Percentiles rank a stretch among this genome's conserved stretches.
phyloP scores from a whole-genome alignment of 2,888 invertebrate species.

The Amblyjoppa fuscipennis region DNA sequence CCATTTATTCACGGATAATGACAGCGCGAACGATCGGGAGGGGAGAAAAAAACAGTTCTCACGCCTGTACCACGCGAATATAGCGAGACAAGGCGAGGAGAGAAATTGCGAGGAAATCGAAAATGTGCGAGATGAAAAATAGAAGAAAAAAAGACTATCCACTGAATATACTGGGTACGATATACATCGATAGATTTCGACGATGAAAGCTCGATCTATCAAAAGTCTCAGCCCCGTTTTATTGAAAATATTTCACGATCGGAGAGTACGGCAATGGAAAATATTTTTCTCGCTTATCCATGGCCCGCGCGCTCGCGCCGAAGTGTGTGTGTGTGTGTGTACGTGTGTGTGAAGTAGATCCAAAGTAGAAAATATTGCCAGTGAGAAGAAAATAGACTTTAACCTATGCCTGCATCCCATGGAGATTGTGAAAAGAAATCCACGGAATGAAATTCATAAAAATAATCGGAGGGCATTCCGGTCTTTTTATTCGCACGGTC shows the following conservation, averaged over 20 bases:
- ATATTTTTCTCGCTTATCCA: constrained; percentile 5
- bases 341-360: neutral
- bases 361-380: constrained; percentile 1
- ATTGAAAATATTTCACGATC: constrained; percentile 28
- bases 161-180: constrained; percentile 13
- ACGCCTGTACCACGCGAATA: constrained; percentile 19
- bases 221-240: constrained; percentile 1
- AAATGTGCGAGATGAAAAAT: constrained; percentile 40
- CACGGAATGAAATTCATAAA: neutral
- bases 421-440: neutral
- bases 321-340: too few relatives aligned
- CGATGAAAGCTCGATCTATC: constrained; percentile 24
- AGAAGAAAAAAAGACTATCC: neutral
- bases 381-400: neutral
- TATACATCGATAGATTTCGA: constrained; percentile 46
- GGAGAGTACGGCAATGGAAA: constrained; percentile 13
- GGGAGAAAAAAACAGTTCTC: constrained; percentile 21
- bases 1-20: constrained; percentile 63
- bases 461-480: neutral
- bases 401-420: neutral
- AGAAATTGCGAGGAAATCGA: constrained; percentile 34
- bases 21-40: constrained; percentile 30
- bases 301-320: neutral
- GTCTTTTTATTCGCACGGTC: neutral
- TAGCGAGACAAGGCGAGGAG: constrained; percentile 14